Base-by-base conservation (phyloP, 1,140 invertebrate genomes). In the Venturia canescens region DNA sequence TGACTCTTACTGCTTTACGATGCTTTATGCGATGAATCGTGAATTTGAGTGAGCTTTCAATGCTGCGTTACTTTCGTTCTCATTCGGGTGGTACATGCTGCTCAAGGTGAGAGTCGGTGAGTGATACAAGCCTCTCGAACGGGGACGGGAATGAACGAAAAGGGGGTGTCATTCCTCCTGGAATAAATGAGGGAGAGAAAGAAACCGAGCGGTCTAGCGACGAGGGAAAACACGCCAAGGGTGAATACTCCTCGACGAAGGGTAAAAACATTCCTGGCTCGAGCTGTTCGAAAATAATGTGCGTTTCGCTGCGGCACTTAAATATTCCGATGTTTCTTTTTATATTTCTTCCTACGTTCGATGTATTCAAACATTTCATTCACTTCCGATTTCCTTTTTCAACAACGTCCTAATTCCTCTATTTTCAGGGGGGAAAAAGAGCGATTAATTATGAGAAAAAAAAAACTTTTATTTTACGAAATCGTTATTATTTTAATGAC, bases 141-240 rank as follows among this genome's bases (percentile, higher is more conserved):
- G 18, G 50, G 3, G 11, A n/a, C 6, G 50, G 11, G 50, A n/a
- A 53, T 18, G n/a, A n/a, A 53, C 50, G 38, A 44, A n/a, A 18
- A 11, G 50, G 50, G 50, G 50, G 3, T 53, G 50, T 53, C 50
- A 53, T 16, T 53, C 50, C 3, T 53, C n/a, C n/a, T 9, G 50
- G 50, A 53, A 21, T 7, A 53, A 53, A 53, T 53, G 50, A 53
- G 50, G 50, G n/a, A 53, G n/a, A 53, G n/a, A 53, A 53, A 53
- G 50, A 53, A 18, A 53, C 50, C 50, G 50, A 53, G 50, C 7
- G 50, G 50, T 53, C 50, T 53, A 53, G 50, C 50, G n/a, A 53
- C n/a, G 50, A 53, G 16, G 50, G 16, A 53, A 53, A 15, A n/a
- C 50, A 53, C 50, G 50, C 50, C 16, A 53, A 53, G 50, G 50